phyloP scores from a whole-genome alignment of 2,888 invertebrate species.

The Acanthoscelides obtectus region DNA sequence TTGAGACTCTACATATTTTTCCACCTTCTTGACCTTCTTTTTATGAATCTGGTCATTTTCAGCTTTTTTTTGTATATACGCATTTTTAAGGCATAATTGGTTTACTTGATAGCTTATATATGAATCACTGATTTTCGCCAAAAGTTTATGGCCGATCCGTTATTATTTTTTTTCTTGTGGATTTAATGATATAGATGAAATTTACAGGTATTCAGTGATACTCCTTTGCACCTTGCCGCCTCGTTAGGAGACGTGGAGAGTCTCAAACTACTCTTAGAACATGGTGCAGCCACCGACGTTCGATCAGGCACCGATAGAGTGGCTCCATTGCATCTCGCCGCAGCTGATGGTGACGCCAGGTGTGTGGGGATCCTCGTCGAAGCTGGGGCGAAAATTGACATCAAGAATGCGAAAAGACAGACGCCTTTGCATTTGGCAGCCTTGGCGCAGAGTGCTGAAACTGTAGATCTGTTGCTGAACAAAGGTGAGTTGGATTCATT shows the following conservation, averaged over 20 bases:
- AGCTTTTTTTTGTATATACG: too few relatives aligned
- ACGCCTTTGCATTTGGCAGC: conserved; percentile 83
- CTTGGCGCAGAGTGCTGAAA: conserved; percentile 73
- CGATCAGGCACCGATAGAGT: conserved; percentile 66
- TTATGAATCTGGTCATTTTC: too few relatives aligned
- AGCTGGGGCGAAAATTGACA: conserved; percentile 71
- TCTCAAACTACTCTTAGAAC: conserved; percentile 66
- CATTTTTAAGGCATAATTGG: too few relatives aligned
- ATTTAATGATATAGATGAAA: background rate
- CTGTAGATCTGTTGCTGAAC: conserved; percentile 64
- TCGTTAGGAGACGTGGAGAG: conserved; percentile 66
- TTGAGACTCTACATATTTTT: too few relatives aligned
- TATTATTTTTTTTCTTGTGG: too few relatives aligned
- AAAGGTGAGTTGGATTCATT: too few relatives aligned
- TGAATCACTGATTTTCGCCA: too few relatives aligned
- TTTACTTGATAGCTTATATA: too few relatives aligned
- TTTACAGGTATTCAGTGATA: conserved; percentile 72
- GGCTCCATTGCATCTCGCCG: conserved; percentile 82
- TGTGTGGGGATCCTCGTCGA: conserved; percentile 70
- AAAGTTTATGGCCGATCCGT: too few relatives aligned
- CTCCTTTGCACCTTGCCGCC: conserved; percentile 78
- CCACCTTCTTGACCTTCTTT: too few relatives aligned
- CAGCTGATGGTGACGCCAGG: conserved; percentile 79
- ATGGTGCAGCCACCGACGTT: conserved; percentile 74
- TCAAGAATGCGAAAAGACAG: conserved; percentile 69